phyloP scores from a whole-genome alignment of 2,113 vertebrate species.

The Cygnus atratus region DNA sequence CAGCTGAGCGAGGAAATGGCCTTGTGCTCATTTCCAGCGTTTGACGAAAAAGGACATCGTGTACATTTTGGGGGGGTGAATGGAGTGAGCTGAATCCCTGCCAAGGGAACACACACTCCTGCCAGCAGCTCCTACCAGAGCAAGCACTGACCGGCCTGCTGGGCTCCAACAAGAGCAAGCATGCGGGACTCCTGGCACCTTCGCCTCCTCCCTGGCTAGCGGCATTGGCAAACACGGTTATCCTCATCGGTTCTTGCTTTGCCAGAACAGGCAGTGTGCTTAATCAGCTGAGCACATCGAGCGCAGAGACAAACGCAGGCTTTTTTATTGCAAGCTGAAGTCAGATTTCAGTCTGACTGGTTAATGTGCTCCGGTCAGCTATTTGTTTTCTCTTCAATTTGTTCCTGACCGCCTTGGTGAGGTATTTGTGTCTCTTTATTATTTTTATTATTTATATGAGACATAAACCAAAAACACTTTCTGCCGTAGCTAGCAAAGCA shows the following conservation, averaged over 20 bases:
- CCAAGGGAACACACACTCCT: neutral
- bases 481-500: slow-evolving; percentile 15
- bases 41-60: neutral
- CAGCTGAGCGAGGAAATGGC: neutral
- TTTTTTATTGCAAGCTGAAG: neutral
- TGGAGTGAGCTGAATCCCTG: neutral
- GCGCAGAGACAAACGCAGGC: neutral
- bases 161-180: neutral
- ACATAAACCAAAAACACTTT: slow-evolving; percentile 51
- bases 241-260: neutral
- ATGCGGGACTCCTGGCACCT: neutral
- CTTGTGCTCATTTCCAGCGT: neutral
- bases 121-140: neutral
- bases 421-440: slow-evolving; percentile 51
- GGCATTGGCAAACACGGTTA: fast-evolving
- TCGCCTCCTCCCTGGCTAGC: neutral
- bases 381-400: slow-evolving; percentile 47
- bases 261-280: neutral
- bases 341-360: neutral
- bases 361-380: slow-evolving; percentile 22
- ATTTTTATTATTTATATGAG: slow-evolving; percentile 50
- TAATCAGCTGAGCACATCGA: neutral
- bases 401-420: neutral
- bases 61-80: neutral
- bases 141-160: neutral